A percentile compares a stretch with the other conserved stretches of the same genome.
Evolutionary conservation across 2,113 vertebrate species (phyloP).

Genomic region (Cynocephalus volans): DNA sequence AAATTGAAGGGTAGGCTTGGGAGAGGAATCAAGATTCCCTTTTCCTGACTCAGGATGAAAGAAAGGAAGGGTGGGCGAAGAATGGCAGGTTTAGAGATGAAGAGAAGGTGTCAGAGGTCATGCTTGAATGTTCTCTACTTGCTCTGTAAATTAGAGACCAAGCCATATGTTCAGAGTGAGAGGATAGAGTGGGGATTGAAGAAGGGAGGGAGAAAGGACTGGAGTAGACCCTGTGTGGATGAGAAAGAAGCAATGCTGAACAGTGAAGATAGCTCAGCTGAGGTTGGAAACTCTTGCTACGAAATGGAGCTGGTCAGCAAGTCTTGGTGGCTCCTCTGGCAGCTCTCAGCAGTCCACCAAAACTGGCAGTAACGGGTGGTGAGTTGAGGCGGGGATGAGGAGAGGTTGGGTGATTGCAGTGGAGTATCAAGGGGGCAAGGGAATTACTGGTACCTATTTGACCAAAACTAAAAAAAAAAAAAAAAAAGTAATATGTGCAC

Average conservation of each 20-base stretch:
- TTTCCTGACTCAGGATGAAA: neutral
- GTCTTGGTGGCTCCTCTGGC: neutral
- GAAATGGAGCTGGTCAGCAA: neutral
- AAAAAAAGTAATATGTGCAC: neutral
- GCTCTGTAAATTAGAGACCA: neutral
- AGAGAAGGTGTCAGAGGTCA: neutral
- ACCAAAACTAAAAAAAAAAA: neutral
- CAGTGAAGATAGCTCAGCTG: neutral
- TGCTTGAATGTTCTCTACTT: neutral
- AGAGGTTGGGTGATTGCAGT: neutral
- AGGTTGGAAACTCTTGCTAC: neutral
- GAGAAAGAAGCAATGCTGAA: neutral
- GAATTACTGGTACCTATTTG: neutral
- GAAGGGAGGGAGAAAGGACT: neutral
- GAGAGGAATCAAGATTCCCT: neutral
- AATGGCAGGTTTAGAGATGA: conserved; percentile 15
- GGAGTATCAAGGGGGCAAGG: neutral
- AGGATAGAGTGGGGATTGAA: neutral
- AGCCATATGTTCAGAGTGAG: neutral
- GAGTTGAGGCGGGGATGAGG: neutral
- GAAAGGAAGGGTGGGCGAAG: neutral
- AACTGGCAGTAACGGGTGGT: neutral
- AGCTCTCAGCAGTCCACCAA: neutral
- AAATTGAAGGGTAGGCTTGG: neutral
- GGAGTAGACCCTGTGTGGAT: neutral